Evolutionary conservation across 2,888 invertebrate species (phyloP), one percentile per base, ranked within the genome.

Genomic region (Macaria notata): DNA sequence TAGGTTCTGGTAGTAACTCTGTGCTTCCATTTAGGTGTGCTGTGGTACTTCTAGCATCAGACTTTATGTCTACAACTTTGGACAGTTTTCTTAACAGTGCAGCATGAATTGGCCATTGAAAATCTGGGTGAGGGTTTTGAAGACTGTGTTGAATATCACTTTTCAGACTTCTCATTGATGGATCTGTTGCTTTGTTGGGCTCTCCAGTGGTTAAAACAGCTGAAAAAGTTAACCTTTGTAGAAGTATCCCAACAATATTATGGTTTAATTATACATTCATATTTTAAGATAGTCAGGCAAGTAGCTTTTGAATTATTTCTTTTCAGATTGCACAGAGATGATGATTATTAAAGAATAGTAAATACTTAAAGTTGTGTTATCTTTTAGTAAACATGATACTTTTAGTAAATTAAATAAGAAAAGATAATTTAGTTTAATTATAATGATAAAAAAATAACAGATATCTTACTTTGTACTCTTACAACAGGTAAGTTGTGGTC

Each of bases 401-500:
- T 19, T 19, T 1, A 19, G 19, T 19, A 19, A 19, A 19, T 19
- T 19, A 19, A 19, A 19, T 19, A 19, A 19, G 19, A 19, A 1
- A 19, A 19, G 19, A 19, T 19, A 19, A 19, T 19, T 19, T 19
- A 19, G 19, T 19, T n/a, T n/a, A n/a, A n/a, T n/a, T n/a, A n/a
- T n/a, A 19, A 19, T 19, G 19, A 19, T 19, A 36, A 7, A 36
- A 36, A 2, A 36, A 36, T 7, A 36, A 36, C 3, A 6, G 33
- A 36, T 6, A 36, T 41, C 94, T 93, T 90, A 96, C 96, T 95
- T 92, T 96, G 95, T 80, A 96, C 93, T 78, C 95, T 93, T 55
- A 95, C 92, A 61, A 97, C 92, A 70, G 95, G 93, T 70, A 97
- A 87, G 71, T 94, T 94, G 81, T 96, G 95, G 78, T 96, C 96